Evolutionary conservation across 2,797 vertebrate genomes (phyloP), one percentile per base, ranked within the genome.

Genomic region (Sarcophilus harrisii): DNA sequence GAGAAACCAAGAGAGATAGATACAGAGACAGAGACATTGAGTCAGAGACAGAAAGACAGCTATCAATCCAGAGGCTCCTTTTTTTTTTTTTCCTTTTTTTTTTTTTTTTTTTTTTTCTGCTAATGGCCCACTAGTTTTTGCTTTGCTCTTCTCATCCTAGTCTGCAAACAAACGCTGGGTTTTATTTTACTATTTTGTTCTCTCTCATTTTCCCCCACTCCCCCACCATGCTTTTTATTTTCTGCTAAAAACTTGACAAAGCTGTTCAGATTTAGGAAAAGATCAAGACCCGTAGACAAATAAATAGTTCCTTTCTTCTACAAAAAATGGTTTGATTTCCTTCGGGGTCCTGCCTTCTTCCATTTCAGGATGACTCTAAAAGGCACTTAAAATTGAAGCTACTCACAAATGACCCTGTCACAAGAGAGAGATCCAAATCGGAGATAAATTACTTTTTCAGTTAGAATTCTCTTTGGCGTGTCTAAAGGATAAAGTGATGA

Each of bases 401-500:
- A 95, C 93, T 95, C 38, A 87, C 21, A 91, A 96, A 92, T 66
- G 12, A 3, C 18, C 38, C 21, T 52, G 24, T 92, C 90, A 95
- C 73, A 95, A 90, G 62, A 93, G 49, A 93, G 9, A 87, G 24
- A 10, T 24, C 73, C 24, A 87, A 27, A 28, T 11, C 24, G 24
- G 24, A 49, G 38, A 87, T 45, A 87, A 62, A 93, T 60, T 28
- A 97, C 81, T 96, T 96, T 58, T 93, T 57, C 58, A 58, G 54
- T 81, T 3, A 29, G 92, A 94, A 89, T 14, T 94, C 0, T 59
- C 95, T 90, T 95, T 45, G 94, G 91, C 58, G 97, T 95, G 93
- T 62, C 38, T 54, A 95, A 94, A 96, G 89, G 45, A 94, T 94
- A 91, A 96, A 96, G 94, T 60, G 29, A 57, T 91, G 45, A 45